phyloP scores from a whole-genome alignment of 2,797 vertebrate genomes.

The Oryzias sinensis region DNA sequence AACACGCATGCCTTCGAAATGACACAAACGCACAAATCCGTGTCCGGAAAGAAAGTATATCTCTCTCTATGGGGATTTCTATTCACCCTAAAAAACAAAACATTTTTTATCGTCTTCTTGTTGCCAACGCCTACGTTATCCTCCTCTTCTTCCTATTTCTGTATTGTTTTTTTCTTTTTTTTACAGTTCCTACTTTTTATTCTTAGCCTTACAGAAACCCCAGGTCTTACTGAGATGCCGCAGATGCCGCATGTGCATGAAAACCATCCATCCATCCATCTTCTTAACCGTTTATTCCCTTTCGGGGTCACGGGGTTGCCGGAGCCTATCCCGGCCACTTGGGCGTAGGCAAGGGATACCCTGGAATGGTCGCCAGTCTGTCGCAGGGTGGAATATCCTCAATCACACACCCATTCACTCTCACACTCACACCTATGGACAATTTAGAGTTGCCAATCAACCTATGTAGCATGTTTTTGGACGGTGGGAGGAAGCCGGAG shows the following conservation, averaged over 20 bases:
- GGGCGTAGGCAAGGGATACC: no score
- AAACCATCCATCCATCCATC: no score
- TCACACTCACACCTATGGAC: no score
- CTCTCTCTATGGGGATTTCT: conserved; percentile 21
- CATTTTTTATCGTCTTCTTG: conserved; percentile 16
- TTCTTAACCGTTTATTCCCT: no score
- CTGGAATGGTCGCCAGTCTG: no score
- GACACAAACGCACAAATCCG: conserved; percentile 14
- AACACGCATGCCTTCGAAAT: conserved; percentile 7
- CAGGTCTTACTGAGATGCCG: conserved; percentile 3
- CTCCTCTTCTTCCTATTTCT: conserved; percentile 11
- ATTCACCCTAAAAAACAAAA: conserved; percentile 4
- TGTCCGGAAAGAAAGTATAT: conserved; percentile 24
- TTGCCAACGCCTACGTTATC: neutral
- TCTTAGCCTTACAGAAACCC: conserved; percentile 4
- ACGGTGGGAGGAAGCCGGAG: no score
- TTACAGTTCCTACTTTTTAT: conserved; percentile 3
- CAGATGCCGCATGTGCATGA: neutral
- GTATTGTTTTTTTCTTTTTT: conserved; percentile 12
- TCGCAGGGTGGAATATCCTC: no score
- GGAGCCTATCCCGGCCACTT: no score
- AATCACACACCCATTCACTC: no score
- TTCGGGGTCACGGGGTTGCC: no score
- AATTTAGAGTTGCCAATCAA: no score
- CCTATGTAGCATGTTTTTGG: no score